Evolutionary conservation across 2,113 vertebrate species (phyloP), one percentile per base, ranked within the genome.

Genomic region (Rousettus leschenaultii): DNA sequence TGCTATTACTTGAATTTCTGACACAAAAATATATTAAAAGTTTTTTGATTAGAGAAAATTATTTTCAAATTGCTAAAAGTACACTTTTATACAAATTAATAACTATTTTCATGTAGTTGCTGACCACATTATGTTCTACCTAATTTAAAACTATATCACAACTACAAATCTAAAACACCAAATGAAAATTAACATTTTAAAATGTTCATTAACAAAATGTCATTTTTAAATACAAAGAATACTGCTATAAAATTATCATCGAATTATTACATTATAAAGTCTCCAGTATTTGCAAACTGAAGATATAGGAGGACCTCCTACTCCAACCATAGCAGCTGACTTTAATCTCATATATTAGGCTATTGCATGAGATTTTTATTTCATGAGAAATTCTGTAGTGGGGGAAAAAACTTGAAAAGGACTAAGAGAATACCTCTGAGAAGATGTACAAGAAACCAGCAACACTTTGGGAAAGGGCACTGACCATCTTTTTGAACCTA

Each of bases 201-300:
- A 91, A 59, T 43, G 18, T 92, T 85, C 55, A 59, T 28, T 74
- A 86, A 91, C 26, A 79, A 94, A 80, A 89, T 65, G 7, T 14
- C 9, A 73, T 66, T 79, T 91, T 61, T 74, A 28, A 87, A 95
- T 51, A 95, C 55, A 80, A 95, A 88, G 22, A 95, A 35, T 61
- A 66, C 4, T 21, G 4, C n/a, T 92, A 93, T 77, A 79, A 92
- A 92, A 73, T 73, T 89, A 22, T 84, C 77, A 75, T 73, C 18
- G 51, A 94, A 61, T 71, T 92, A 65, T 74, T 38, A 85, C 7
- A 48, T 75, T 88, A 45, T 73, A 74, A 97, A 86, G 51, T 53
- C 6, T 73, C 43, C 28, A 33, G 63, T 85, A 40, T 71, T 90
- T 91, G 43, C 68, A 61, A 92, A 90, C 35, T 55, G 65, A 77